phyloP scores from a whole-genome alignment of 1,140 invertebrate species.

The Glossosoma conforme region DNA sequence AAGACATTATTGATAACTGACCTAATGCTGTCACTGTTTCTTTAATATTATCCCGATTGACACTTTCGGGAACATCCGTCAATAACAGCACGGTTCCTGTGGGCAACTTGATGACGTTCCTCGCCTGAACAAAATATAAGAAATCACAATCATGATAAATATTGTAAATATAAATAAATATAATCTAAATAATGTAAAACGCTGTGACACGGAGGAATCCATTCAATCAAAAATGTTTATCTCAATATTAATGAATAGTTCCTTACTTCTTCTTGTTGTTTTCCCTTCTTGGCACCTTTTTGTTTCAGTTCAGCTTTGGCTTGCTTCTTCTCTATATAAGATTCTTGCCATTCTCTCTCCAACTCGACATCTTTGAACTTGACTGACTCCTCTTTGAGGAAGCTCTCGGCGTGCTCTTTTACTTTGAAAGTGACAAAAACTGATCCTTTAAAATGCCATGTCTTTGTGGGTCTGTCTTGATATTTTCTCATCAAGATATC shows the following conservation, averaged over 20 bases:
- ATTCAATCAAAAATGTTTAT: too few relatives aligned
- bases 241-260: conserved; percentile 1
- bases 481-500: conserved; percentile 74
- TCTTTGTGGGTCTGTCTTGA: conserved; percentile 59
- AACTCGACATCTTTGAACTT: conserved; percentile 71
- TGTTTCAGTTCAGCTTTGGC: conserved; percentile 51
- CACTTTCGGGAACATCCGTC: conserved; percentile 55
- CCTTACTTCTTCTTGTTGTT: conserved; percentile 46
- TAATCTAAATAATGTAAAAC: too few relatives aligned
- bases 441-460: conserved; percentile 79
- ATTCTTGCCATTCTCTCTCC: conserved; percentile 64
- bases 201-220: too few relatives aligned
- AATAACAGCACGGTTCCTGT: conserved; percentile 68
- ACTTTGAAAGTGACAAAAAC: conserved; percentile 80
- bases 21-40: conserved; percentile 56
- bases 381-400: conserved; percentile 57
- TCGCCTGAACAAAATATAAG: conserved; percentile 15
- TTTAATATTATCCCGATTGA: conserved; percentile 65
- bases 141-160: neutral
- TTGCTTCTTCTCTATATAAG: conserved; percentile 68
- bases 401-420: conserved; percentile 57
- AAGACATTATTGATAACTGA: conserved; percentile 15
- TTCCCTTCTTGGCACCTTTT: conserved; percentile 34
- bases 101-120: conserved; percentile 51
- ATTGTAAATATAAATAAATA: conserved; percentile 25